phyloP scores from a whole-genome alignment of 2,797 vertebrate species.

The Pangasius krempfi region DNA sequence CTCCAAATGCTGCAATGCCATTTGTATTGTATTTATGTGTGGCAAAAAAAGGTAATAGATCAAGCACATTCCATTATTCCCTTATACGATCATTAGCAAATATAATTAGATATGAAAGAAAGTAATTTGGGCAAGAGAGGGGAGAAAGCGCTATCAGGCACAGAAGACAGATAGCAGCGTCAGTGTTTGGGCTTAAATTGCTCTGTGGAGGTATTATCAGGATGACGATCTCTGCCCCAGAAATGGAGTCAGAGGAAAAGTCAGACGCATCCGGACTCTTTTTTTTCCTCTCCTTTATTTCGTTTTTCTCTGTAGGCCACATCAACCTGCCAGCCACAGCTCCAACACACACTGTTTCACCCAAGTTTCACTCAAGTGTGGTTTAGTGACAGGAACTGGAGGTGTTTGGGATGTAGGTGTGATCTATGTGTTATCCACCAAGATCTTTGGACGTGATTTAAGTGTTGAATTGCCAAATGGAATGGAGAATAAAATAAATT shows the following conservation, averaged over 20 bases:
- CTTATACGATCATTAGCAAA: slow-evolving; percentile 86
- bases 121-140: slow-evolving; percentile 82
- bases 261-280: slow-evolving; percentile 51
- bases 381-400: slow-evolving; percentile 43
- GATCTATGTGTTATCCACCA: slow-evolving; percentile 31
- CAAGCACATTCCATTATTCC: slow-evolving; percentile 86
- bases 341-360: slow-evolving; percentile 28
- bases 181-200: slow-evolving; percentile 84
- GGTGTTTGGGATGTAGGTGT: slow-evolving; percentile 29
- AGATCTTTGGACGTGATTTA: slow-evolving; percentile 37
- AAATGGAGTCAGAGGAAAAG: slow-evolving; percentile 74
- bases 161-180: slow-evolving; percentile 83
- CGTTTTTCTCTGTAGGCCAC: slow-evolving; percentile 42
- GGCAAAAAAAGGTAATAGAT: slow-evolving; percentile 83
- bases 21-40: slow-evolving; percentile 85
- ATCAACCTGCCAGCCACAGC: slow-evolving; percentile 42
- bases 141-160: slow-evolving; percentile 85
- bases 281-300: slow-evolving; percentile 8
- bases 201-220: slow-evolving; percentile 82
- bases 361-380: slow-evolving; percentile 36
- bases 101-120: slow-evolving; percentile 86
- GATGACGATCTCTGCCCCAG: slow-evolving; percentile 78
- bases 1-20: slow-evolving; percentile 70
- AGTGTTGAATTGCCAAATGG: slow-evolving; percentile 32
- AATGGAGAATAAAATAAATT: slow-evolving; percentile 23